Evolutionary conservation across 2,113 vertebrate species (phyloP), one percentile per base, ranked within the genome.

Genomic region (Percopsis transmontana): DNA sequence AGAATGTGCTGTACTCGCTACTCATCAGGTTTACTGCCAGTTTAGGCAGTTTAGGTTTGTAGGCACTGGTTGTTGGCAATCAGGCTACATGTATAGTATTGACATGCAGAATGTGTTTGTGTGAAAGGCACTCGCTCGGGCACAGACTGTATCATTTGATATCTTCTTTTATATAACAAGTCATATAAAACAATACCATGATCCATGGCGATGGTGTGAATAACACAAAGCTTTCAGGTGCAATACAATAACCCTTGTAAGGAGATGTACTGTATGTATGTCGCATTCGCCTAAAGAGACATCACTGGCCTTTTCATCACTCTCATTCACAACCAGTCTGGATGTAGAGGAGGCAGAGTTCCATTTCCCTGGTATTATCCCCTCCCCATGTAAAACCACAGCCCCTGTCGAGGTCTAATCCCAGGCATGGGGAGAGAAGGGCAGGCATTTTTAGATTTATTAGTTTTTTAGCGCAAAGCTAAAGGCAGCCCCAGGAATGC

Each of bases 381-480:
- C 82, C 73, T 84, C 76, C 74, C 68, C 68, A 72, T 83, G 81
- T 84, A 87, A 83, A 85, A 79, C 77, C 71, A 77, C 67, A 64
- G 74, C 53, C 83, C 73, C 78, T 79, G 73, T 82, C 50, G 59
- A 71, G 75, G 71, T 66, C 64, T 86, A 88, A 92, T 90, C 85
- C 85, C 56, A 68, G 66, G 66, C 67, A 79, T 63, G 64, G 65
- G 68, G 72, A 82, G 65, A 68, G 62, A 72, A 78, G 54, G 67
- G 57, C 55, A 80, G 66, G 70, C 63, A 68, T 84, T 80, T 80
- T 85, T 78, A 85, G 80, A 82, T 89, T 72, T 88, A 86, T 89
- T 84, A 68, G 45, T 68, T 72, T 54, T 62, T 21, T 38, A 54
- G n/a, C 77, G 77, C 62, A 81, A 83, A 89, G 70, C 77, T 84